These are phyloP conservation scores for Drosophila nasuta DNA, from an alignment of 1,140 invertebrate species.

Conservation along the genomic window DNA sequence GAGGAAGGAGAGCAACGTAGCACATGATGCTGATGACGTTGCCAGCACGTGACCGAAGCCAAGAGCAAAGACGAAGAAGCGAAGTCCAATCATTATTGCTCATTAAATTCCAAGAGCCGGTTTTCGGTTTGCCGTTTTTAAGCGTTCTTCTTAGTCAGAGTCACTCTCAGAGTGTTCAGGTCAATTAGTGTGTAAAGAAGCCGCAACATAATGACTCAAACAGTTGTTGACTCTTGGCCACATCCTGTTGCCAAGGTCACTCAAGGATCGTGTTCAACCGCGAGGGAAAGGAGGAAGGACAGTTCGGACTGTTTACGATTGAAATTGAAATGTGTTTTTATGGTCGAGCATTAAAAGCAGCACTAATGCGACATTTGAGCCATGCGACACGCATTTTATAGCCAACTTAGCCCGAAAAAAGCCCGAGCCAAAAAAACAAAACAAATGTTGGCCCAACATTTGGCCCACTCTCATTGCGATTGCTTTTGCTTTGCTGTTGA, in stretches of 20 bases:
- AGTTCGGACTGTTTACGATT: slow-evolving; percentile 1
- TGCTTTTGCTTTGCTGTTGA: not conserved
- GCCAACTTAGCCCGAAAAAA: slow-evolving; percentile 54
- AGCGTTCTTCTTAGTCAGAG: slow-evolving; percentile 7
- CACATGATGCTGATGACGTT: slow-evolving; percentile 25
- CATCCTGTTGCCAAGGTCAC: slow-evolving; percentile 69
- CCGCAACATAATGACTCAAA: slow-evolving; percentile 22
- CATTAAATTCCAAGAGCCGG: slow-evolving; percentile 61
- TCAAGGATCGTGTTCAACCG: slow-evolving; percentile 9
- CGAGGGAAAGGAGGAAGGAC: not conserved
- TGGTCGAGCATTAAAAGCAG: slow-evolving; percentile 57
- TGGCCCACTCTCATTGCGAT: slow-evolving; percentile 4
- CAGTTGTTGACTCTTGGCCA: slow-evolving; percentile 4
- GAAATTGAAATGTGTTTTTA: slow-evolving; percentile 40
- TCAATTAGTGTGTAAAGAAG: slow-evolving; percentile 10
- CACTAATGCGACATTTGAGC: slow-evolving; percentile 65
- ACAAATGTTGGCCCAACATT: not conserved
- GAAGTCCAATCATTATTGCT: slow-evolving; percentile 33
- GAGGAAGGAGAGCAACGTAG: not conserved
- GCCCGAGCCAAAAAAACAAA: not conserved
- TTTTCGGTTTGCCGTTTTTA: slow-evolving; percentile 24
- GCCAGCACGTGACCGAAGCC: slow-evolving; percentile 31
- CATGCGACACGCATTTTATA: slow-evolving; percentile 52
- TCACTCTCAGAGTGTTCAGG: not conserved
- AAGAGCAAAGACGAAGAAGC: not conserved